Base-by-base conservation (phyloP, 2,888 invertebrate genomes). In the Leptinotarsa peninsularis region DNA sequence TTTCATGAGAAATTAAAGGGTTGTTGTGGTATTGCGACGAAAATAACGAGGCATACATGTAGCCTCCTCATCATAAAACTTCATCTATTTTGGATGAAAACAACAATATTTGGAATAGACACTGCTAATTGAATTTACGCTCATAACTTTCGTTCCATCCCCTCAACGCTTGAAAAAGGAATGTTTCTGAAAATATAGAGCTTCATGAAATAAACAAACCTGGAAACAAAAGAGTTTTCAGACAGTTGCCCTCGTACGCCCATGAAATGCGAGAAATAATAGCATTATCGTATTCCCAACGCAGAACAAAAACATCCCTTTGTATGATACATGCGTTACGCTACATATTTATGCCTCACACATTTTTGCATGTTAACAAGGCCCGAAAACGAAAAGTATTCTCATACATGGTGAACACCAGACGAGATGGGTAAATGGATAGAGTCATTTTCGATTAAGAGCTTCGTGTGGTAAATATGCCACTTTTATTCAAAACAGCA, bases 351-450 rank as follows among this genome's bases (percentile, higher is more conserved):
- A 75, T 75, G 70, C 71, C 74, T 63, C 50, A 33, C 27, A 67
- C 50, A 27, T 67, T 71, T 75, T 75, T 67, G 71, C 71, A 75
- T 75, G 75, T 75, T 75, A 75, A 75, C 75, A 75, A 75, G 60
- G 49, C 71, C 58, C 52, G 27, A 23, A n/a, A n/a, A 58, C 21
- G 23, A 58, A 14, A 58, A 58, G 23, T 23, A 58, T 58, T 23
- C 58, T 18, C 15, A 23, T 17, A 58, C 58, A 23, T 18, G 58
- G 58, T 23, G 13, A 43, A 43, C 43, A 43, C 43, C 10, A 43
- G 43, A 43, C 43, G 43, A 43, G 43, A 43, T 43, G 43, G 43
- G 33, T 43, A 43, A 43, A 43, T 10, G 10, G 33, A 3, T 10
- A 3, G 33, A 5, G 10, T 13, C 43, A 10, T 43, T 43, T 43